Evolutionary conservation across 2,797 vertebrate genomes (phyloP).

Genomic region (Bryconaethiops microstoma): DNA sequence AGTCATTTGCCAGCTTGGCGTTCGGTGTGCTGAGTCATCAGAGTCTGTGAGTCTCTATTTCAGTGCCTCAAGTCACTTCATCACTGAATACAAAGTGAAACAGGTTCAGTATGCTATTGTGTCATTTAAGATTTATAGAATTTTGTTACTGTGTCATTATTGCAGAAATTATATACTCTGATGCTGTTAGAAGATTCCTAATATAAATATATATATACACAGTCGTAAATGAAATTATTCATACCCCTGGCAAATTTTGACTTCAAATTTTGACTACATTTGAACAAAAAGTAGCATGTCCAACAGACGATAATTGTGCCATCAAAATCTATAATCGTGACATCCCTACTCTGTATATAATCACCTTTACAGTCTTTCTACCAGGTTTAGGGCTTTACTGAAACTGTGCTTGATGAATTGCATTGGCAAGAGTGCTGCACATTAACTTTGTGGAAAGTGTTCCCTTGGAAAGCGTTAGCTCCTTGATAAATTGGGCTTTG

Average conservation of each 20-base stretch:
- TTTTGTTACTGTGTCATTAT: not conserved
- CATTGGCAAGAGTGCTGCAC: not conserved
- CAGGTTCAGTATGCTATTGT: not conserved
- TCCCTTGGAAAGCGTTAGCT: constrained; percentile 39
- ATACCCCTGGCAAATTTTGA: too few species aligned
- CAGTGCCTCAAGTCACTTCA: not conserved
- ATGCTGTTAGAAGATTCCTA: not conserved
- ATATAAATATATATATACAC: too few species aligned
- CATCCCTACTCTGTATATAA: not conserved
- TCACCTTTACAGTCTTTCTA: not conserved
- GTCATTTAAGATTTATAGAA: not conserved
- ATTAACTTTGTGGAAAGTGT: constrained; percentile 32
- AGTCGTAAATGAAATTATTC: too few species aligned
- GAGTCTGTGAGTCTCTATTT: not conserved
- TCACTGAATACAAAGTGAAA: not conserved
- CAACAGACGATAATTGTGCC: too few species aligned
- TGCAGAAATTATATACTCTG: not conserved
- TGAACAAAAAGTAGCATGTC: too few species aligned
- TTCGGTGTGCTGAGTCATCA: constrained; percentile 8
- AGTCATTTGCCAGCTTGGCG: not conserved
- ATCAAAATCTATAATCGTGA: too few species aligned
- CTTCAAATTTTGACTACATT: too few species aligned
- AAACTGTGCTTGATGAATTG: constrained; percentile 9
- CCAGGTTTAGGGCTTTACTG: not conserved
- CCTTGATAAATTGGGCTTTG: constrained; percentile 59